These are phyloP conservation scores for Myotis planiceps DNA, from an alignment of 2,797 vertebrate genomes.

Conservation along the genomic window DNA sequence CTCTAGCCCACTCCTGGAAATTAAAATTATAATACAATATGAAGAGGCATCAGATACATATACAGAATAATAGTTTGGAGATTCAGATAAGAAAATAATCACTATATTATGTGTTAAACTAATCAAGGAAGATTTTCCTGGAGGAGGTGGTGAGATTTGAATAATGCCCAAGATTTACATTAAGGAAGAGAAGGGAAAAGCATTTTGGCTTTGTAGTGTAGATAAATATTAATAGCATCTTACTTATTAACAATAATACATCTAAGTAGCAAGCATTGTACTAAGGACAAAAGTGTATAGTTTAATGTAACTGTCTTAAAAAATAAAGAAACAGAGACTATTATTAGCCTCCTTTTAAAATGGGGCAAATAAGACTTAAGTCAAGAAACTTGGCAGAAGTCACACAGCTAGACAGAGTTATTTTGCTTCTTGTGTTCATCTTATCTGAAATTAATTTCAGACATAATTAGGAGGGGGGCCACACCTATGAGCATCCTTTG, in stretches of 20 bases:
- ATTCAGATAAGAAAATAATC: slow-evolving; percentile 24
- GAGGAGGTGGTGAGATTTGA: not conserved
- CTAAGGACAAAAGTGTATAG: not conserved
- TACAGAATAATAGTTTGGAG: not conserved
- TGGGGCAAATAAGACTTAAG: not conserved
- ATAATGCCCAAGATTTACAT: not conserved
- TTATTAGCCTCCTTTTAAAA: not conserved
- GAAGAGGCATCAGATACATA: not conserved
- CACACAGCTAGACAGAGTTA: not conserved
- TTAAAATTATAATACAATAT: not conserved
- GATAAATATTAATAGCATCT: not conserved
- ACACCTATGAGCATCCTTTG: not conserved
- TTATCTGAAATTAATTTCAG: not conserved
- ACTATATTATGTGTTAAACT: not conserved
- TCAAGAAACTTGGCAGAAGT: not conserved
- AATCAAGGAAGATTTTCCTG: not conserved
- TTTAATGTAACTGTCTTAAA: slow-evolving; percentile 6
- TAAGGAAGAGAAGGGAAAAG: not conserved
- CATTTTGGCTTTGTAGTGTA: not conserved
- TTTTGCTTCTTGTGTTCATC: not conserved
- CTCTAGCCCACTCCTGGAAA: not conserved
- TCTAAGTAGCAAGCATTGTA: not conserved
- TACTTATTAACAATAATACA: not conserved
- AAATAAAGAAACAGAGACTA: not conserved
- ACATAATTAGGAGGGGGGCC: not conserved